Conservation (phyloP, 2,113 vertebrate species). For the Oreochromis spilurus region DNA sequence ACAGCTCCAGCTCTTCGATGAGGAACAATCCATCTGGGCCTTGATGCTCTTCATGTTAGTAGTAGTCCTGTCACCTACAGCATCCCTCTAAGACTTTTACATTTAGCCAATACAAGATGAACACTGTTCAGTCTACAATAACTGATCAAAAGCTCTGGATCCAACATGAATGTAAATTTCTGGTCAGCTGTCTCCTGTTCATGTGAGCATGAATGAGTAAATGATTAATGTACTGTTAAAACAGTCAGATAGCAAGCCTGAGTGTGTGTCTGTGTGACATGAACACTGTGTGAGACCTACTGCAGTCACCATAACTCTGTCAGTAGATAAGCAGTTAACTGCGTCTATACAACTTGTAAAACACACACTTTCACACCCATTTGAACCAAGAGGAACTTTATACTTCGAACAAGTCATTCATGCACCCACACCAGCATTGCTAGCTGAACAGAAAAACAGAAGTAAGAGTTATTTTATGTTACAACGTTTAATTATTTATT, state of each 20-base stretch:
- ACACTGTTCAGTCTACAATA: not conserved
- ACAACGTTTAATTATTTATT: not conserved
- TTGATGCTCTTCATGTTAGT: not conserved
- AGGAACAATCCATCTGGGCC: not conserved
- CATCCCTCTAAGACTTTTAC: not conserved
- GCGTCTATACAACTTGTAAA: accelerated
- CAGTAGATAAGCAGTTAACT: not conserved
- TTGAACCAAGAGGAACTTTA: not conserved
- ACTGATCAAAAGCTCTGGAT: not conserved
- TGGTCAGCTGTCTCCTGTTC: not conserved
- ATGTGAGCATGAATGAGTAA: accelerated
- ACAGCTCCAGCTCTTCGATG: not conserved
- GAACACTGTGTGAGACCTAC: accelerated
- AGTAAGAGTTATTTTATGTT: not conserved
- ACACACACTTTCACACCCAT: not conserved
- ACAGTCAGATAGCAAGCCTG: not conserved
- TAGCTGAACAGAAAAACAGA: not conserved
- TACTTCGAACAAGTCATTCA: not conserved
- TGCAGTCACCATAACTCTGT: not conserved
- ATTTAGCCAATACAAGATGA: accelerated
- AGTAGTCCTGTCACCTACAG: not conserved
- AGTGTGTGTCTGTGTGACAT: not conserved
- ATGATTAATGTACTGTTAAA: not conserved
- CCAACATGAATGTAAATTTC: not conserved
- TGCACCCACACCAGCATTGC: not conserved